Evolutionary conservation across 2,113 vertebrate species (phyloP).

Genomic region (Tichodroma muraria): DNA sequence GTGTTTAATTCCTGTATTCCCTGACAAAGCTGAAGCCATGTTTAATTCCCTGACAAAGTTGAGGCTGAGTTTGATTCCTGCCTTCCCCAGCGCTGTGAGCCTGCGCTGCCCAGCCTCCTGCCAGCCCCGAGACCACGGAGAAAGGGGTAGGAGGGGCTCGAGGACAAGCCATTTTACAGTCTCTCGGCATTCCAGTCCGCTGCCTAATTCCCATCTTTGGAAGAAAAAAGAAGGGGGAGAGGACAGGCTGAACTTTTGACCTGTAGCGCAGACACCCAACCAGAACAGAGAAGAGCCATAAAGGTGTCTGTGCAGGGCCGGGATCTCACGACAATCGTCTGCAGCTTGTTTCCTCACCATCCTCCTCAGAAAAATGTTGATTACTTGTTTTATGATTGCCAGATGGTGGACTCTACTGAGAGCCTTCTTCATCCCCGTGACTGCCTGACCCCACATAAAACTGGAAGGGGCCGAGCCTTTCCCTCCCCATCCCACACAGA

Average conservation of each 20-base stretch:
- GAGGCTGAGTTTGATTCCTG: not conserved
- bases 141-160: not conserved
- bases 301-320: conserved; percentile 63
- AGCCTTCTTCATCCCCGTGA: conserved; percentile 52
- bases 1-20: too few relatives aligned
- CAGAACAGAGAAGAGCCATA: conserved; percentile 32
- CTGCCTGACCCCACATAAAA: conserved; percentile 72
- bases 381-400: conserved; percentile 84
- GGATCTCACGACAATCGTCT: conserved; percentile 48
- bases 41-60: not conserved
- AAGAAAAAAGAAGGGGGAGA: conserved; percentile 23
- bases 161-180: conserved; percentile 45
- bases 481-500: not conserved
- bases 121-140: not conserved
- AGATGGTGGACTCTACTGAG: conserved; percentile 78
- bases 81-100: not conserved
- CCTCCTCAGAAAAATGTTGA: conserved; percentile 71
- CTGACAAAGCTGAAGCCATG: too few relatives aligned
- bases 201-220: conserved; percentile 51
- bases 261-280: conserved; percentile 55
- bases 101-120: not conserved
- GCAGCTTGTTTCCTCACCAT: conserved; percentile 56
- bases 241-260: conserved; percentile 77
- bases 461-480: conserved; percentile 26
- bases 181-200: conserved; percentile 43